Conservation (phyloP, 1,140 invertebrate genomes). For the Drosophila pruinosa region DNA sequence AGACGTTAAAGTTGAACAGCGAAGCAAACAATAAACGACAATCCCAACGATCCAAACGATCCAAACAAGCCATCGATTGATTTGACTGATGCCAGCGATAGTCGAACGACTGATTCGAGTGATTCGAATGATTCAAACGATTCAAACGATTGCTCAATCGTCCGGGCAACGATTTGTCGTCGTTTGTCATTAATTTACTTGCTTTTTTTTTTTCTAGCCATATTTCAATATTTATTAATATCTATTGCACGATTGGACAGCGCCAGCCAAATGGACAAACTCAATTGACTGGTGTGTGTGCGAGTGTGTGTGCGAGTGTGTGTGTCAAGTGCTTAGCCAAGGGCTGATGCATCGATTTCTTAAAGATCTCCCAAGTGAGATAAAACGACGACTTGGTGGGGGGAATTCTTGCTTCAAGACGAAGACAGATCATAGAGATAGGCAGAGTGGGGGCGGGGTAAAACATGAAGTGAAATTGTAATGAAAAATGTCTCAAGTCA, state of each 20-base stretch:
- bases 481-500: too few species aligned
- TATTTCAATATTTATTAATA: constrained; percentile 62
- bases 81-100: constrained; percentile 6
- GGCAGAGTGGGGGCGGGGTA: too few species aligned
- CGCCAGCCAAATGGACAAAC: constrained; percentile 38
- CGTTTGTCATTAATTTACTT: constrained; percentile 38
- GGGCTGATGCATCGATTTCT: constrained; percentile 32
- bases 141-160: constrained; percentile 37
- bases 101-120: constrained; percentile 8
- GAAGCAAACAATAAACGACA: constrained; percentile 28
- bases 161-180: constrained; percentile 45
- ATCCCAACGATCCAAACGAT: constrained; percentile 21
- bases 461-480: too few species aligned
- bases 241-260: constrained; percentile 44
- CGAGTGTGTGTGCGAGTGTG: constrained; percentile 5
- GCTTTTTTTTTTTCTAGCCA: constrained; percentile 6
- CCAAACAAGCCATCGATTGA: constrained; percentile 19
- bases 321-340: constrained; percentile 57
- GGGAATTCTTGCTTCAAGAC: constrained; percentile 3
- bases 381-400: constrained; percentile 1
- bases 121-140: constrained; percentile 33
- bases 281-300: constrained; percentile 12
- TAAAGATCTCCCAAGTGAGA: not conserved
- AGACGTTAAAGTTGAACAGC: constrained; percentile 31
- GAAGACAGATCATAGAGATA: too few species aligned